These are phyloP conservation scores for Halcyon malimbica DNA, from an alignment of 2,113 vertebrate species.

Conservation along the genomic window DNA sequence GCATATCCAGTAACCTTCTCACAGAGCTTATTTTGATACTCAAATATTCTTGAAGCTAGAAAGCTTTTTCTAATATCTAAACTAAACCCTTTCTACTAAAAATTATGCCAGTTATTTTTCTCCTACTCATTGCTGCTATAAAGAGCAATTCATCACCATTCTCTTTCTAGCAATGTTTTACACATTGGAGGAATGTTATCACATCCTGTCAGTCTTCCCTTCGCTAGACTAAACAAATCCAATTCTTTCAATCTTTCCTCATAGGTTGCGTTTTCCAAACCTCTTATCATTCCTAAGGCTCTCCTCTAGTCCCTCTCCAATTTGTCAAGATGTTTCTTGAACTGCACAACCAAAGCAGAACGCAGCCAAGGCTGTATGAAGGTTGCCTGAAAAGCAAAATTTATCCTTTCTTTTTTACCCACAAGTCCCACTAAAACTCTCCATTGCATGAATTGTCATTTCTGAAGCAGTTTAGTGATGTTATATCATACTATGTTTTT, in stretches of 20 bases:
- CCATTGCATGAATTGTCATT: neutral
- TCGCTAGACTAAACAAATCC: slow-evolving; percentile 68
- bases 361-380: neutral
- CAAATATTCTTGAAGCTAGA: slow-evolving; percentile 8
- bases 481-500: neutral
- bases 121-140: neutral
- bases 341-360: neutral
- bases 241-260: slow-evolving; percentile 66
- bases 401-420: neutral
- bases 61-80: slow-evolving; percentile 4
- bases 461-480: neutral
- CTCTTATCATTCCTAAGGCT: slow-evolving; percentile 64
- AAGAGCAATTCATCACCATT: slow-evolving; percentile 61
- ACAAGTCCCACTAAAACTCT: neutral
- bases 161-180: slow-evolving; percentile 52
- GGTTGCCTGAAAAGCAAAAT: neutral
- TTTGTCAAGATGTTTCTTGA: slow-evolving; percentile 51
- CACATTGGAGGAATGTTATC: slow-evolving; percentile 54
- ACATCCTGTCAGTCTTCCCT: slow-evolving; percentile 54
- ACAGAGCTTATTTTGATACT: neutral
- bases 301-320: slow-evolving; percentile 47
- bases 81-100: slow-evolving; percentile 11
- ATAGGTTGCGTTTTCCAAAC: slow-evolving; percentile 49
- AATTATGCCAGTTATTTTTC: slow-evolving; percentile 18
- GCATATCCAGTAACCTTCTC: neutral